A percentile compares a stretch with the other conserved stretches of the same genome.
These are phyloP conservation scores for Catajapyx aquilonaris DNA, from an alignment of 1,140 invertebrate species.

Conservation along the genomic window DNA sequence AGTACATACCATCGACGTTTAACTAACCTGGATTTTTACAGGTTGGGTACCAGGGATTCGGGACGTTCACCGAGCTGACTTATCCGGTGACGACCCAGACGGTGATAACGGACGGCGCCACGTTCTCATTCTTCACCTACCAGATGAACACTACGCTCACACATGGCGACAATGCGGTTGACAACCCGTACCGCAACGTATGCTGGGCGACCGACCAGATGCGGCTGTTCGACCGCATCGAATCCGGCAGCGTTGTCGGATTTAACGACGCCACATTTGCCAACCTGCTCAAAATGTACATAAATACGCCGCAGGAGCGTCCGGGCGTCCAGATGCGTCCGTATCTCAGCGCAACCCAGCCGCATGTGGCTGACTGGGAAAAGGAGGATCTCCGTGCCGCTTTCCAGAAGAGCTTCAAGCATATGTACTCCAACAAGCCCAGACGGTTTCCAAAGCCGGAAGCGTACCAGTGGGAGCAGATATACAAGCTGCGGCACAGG, in stretches of 20 bases:
- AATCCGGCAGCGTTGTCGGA: constrained; percentile 44
- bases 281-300: neutral
- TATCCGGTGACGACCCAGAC: constrained; percentile 73
- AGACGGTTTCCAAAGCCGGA: constrained; percentile 35
- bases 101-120: constrained; percentile 59
- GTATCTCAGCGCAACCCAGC: too few relatives aligned
- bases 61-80: constrained; percentile 60
- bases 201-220: constrained; percentile 52
- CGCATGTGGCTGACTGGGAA: too few relatives aligned
- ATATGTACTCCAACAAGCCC: constrained; percentile 37
- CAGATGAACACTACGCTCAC: constrained; percentile 67
- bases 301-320: too few relatives aligned
- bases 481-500: constrained; percentile 43
- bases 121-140: constrained; percentile 64
- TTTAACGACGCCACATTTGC: constrained; percentile 6
- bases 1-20: too few relatives aligned
- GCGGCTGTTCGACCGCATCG: constrained; percentile 51
- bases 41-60: too few relatives aligned
- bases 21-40: too few relatives aligned
- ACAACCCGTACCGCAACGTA: constrained; percentile 50
- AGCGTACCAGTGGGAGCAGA: constrained; percentile 48
- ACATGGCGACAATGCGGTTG: constrained; percentile 30
- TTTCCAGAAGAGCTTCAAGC: constrained; percentile 32
- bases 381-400: too few relatives aligned
- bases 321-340: too few relatives aligned